Percentiles rank a stretch among this genome's conserved stretches.
Evolutionary conservation across 2,113 vertebrate genomes (phyloP).

Genomic region (Peromyscus maniculatus): DNA sequence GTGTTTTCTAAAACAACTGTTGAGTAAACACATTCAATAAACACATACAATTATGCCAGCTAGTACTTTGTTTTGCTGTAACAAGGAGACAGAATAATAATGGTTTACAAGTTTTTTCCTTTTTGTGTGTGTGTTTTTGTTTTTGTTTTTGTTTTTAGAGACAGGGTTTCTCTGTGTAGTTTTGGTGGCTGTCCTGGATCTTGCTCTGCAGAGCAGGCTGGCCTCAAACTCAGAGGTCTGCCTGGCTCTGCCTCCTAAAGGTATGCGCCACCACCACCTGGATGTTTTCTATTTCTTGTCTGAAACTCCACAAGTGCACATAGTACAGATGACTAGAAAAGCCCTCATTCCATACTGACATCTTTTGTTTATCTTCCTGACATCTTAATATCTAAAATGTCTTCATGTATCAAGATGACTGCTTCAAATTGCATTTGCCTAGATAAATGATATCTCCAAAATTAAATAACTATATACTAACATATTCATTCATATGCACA

Average conservation of each 20-base stretch:
- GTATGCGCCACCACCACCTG: too few relatives aligned
- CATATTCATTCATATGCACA: neutral
- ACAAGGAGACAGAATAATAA: neutral
- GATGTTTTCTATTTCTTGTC: too few relatives aligned
- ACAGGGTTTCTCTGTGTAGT: too few relatives aligned
- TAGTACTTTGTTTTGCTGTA: neutral
- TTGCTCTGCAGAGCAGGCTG: too few relatives aligned
- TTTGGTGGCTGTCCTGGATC: too few relatives aligned
- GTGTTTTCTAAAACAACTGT: neutral
- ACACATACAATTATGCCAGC: neutral
- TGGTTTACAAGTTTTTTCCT: neutral
- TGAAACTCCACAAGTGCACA: neutral
- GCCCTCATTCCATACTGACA: neutral
- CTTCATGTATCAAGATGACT: neutral
- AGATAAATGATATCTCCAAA: neutral
- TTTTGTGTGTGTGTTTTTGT: neutral
- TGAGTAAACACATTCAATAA: slow-evolving; percentile 12
- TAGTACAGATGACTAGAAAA: neutral
- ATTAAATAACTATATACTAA: slow-evolving; percentile 29
- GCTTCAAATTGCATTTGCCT: neutral
- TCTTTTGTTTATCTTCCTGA: neutral
- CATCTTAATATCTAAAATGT: neutral
- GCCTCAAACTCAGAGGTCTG: too few relatives aligned
- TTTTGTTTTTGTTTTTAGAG: too few relatives aligned
- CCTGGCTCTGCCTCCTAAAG: too few relatives aligned